Conservation (phyloP, 2,113 vertebrate genomes). For the Heterotilapia buettikoferi region DNA sequence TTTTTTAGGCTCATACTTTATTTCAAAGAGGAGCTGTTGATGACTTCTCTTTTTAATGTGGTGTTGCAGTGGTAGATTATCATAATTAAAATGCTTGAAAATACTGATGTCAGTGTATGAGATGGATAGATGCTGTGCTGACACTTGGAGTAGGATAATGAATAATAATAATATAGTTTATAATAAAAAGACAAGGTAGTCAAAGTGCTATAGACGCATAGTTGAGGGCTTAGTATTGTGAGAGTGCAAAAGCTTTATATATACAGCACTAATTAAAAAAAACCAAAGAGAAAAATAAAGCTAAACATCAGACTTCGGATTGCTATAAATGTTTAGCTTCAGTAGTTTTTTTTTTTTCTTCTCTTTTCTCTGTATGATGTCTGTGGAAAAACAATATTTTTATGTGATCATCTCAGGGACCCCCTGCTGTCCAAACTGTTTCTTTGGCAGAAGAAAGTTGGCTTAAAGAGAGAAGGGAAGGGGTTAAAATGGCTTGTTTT, state of each 20-base stretch:
- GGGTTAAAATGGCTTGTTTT: background rate
- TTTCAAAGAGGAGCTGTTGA: background rate
- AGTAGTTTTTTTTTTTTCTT: background rate
- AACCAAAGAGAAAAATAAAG: background rate
- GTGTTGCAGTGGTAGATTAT: background rate
- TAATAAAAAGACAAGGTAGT: background rate
- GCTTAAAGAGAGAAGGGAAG: background rate
- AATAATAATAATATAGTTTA: background rate
- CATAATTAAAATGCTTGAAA: background rate
- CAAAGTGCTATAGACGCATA: background rate
- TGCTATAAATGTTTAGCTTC: background rate
- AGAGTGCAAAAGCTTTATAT: background rate
- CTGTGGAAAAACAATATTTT: background rate
- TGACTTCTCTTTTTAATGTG: background rate
- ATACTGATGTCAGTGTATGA: background rate
- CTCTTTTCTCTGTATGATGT: background rate
- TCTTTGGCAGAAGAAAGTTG: background rate
- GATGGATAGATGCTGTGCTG: background rate
- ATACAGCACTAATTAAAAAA: background rate
- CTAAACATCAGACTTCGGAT: background rate
- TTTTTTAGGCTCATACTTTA: background rate
- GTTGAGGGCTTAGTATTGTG: background rate
- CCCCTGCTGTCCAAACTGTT: background rate
- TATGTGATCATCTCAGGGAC: background rate
- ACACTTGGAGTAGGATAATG: background rate